These are phyloP conservation scores for Anastatus disparis DNA, from an alignment of 1,140 invertebrate species.

Conservation along the genomic window DNA sequence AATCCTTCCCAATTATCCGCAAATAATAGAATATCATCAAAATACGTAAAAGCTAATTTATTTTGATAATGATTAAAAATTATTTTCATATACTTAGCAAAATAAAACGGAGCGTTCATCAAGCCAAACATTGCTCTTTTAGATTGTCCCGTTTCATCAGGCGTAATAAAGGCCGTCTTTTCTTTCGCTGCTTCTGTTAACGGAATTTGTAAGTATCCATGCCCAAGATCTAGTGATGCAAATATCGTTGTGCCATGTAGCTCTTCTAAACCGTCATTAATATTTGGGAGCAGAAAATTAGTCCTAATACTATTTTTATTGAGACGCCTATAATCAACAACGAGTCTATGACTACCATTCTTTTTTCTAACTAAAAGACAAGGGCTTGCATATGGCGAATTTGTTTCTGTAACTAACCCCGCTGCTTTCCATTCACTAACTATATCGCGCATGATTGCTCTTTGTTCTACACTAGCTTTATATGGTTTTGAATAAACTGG, in stretches of 20 bases:
- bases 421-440: neutral
- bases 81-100: slow-evolving; percentile 43
- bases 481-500: too few relatives aligned
- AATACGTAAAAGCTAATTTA: too few relatives aligned
- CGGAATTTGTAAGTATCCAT: slow-evolving; percentile 42
- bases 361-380: slow-evolving; percentile 49
- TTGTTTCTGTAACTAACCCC: slow-evolving; percentile 20
- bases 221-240: slow-evolving; percentile 32
- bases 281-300: slow-evolving; percentile 41
- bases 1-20: slow-evolving; percentile 41
- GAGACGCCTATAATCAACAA: slow-evolving; percentile 43
- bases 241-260: slow-evolving; percentile 34
- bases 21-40: slow-evolving; percentile 53
- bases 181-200: slow-evolving; percentile 30
- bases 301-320: slow-evolving; percentile 40
- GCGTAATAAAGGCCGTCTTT: slow-evolving; percentile 58
- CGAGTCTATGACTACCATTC: slow-evolving; percentile 34
- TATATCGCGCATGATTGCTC: too few relatives aligned
- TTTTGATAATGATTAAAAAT: too few relatives aligned
- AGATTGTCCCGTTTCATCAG: slow-evolving; percentile 49
- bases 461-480: too few relatives aligned
- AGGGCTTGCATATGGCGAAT: slow-evolving; percentile 47
- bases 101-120: slow-evolving; percentile 48
- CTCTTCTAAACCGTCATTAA: slow-evolving; percentile 43
- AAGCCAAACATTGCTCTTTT: slow-evolving; percentile 54